Evolutionary conservation across 2,797 vertebrate species (phyloP).

Genomic region (Arctocebus calabarensis): DNA sequence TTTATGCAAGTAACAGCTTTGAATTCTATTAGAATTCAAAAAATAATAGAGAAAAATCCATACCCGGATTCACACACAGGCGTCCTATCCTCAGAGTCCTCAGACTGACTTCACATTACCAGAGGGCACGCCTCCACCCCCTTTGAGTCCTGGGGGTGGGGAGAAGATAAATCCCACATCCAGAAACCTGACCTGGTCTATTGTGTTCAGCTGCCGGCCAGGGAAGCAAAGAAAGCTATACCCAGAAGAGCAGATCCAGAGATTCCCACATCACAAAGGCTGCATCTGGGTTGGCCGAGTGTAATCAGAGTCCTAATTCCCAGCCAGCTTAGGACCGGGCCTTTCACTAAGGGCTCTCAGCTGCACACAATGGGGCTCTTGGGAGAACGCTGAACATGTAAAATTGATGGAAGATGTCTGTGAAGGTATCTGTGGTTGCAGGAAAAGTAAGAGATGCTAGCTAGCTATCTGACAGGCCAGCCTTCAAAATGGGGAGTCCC

Average conservation of each 20-base stretch:
- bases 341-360: background rate
- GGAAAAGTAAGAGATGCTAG: background rate
- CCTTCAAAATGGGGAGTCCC: background rate
- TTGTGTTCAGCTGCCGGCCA: conserved; percentile 22
- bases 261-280: conserved; percentile 44
- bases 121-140: background rate
- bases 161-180: background rate
- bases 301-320: conserved; percentile 50
- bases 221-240: background rate
- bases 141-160: background rate
- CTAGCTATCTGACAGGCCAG: background rate
- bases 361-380: background rate
- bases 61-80: background rate
- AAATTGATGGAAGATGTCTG: background rate
- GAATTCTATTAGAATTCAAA: background rate
- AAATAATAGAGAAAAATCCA: background rate
- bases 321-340: conserved; percentile 55
- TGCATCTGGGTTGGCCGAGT: conserved; percentile 56
- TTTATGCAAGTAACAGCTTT: background rate
- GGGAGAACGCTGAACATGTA: accelerated
- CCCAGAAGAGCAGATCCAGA: conserved; percentile 1
- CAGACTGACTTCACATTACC: background rate
- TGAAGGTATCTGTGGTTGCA: accelerated
- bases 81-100: background rate
- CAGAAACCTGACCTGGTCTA: conserved; percentile 67